Conservation (phyloP, 1,140 invertebrate genomes). For the Nebria ingens region DNA sequence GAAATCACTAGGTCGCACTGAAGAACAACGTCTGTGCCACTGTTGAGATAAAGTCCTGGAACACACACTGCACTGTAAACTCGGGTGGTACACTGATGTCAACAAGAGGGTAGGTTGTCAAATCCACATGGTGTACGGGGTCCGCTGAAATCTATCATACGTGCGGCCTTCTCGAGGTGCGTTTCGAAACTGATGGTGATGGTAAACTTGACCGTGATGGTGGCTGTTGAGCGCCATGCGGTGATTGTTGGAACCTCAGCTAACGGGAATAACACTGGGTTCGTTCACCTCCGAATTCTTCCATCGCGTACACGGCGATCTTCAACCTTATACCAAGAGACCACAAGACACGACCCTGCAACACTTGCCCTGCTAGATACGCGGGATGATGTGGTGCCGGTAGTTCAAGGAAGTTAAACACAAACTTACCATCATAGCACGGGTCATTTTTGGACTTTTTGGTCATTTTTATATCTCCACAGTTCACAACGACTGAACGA, state of each 20-base stretch:
- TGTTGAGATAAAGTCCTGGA: not conserved
- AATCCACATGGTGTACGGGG: slow-evolving; percentile 20
- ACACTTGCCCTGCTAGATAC: slow-evolving; percentile 2
- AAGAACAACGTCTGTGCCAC: not conserved
- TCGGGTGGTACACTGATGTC: not conserved
- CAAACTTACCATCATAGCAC: too few relatives aligned
- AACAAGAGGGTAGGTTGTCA: slow-evolving; percentile 14
- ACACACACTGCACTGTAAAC: not conserved
- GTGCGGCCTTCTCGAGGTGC: slow-evolving; percentile 24
- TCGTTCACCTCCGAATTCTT: slow-evolving; percentile 33
- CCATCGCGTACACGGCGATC: not conserved
- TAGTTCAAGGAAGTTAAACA: slow-evolving; percentile 16
- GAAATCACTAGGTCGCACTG: not conserved
- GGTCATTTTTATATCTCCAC: too few relatives aligned
- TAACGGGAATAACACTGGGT: slow-evolving; percentile 32
- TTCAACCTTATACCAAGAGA: not conserved
- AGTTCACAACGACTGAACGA: too few relatives aligned
- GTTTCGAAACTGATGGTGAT: slow-evolving; percentile 29
- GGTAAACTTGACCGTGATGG: slow-evolving; percentile 37
- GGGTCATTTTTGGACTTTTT: not conserved
- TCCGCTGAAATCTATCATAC: slow-evolving; percentile 16
- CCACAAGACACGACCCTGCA: slow-evolving; percentile 11
- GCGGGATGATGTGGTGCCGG: slow-evolving; percentile 2
- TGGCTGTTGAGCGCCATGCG: slow-evolving; percentile 28
- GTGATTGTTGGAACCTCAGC: slow-evolving; percentile 27